These are phyloP conservation scores for Heloderma charlesbogerti DNA, from an alignment of 2,113 vertebrate species.

Conservation along the genomic window DNA sequence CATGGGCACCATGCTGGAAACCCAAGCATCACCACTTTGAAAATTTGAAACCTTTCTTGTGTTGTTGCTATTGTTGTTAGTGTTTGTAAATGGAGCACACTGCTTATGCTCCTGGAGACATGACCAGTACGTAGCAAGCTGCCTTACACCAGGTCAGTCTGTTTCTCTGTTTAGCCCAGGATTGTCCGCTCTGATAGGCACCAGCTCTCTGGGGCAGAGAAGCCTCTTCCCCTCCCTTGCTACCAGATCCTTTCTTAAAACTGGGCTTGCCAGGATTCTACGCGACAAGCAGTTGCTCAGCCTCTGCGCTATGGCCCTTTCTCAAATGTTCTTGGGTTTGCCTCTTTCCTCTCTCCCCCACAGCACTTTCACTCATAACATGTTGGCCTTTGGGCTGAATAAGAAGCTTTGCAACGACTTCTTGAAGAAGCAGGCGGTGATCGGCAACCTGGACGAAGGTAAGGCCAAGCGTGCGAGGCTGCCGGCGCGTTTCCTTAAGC, in stretches of 20 bases:
- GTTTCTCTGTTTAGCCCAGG: background rate
- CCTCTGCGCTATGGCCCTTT: background rate
- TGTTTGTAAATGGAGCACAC: background rate
- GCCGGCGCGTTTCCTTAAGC: rapidly evolving
- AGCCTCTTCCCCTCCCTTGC: background rate
- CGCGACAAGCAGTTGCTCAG: background rate
- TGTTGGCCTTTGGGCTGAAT: conserved; percentile 94
- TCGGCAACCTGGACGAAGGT: conserved; percentile 96
- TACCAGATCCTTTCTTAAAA: background rate
- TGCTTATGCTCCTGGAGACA: background rate
- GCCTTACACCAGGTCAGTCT: background rate
- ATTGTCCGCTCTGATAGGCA: background rate
- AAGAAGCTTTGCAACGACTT: conserved; percentile 95
- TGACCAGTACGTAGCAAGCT: background rate
- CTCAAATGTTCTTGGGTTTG: background rate
- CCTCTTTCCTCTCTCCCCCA: background rate
- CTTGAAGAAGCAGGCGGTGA: conserved; percentile 96
- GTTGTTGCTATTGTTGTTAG: too few species aligned
- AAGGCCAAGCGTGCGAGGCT: rapidly evolving
- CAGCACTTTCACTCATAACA: conserved; percentile 97
- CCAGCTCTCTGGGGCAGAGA: too few species aligned
- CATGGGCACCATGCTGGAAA: too few species aligned
- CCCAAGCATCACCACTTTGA: too few species aligned
- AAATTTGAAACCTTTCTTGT: too few species aligned
- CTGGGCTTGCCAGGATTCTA: background rate